phyloP scores from a whole-genome alignment of 2,113 vertebrate genomes.

The Strix uralensis region DNA sequence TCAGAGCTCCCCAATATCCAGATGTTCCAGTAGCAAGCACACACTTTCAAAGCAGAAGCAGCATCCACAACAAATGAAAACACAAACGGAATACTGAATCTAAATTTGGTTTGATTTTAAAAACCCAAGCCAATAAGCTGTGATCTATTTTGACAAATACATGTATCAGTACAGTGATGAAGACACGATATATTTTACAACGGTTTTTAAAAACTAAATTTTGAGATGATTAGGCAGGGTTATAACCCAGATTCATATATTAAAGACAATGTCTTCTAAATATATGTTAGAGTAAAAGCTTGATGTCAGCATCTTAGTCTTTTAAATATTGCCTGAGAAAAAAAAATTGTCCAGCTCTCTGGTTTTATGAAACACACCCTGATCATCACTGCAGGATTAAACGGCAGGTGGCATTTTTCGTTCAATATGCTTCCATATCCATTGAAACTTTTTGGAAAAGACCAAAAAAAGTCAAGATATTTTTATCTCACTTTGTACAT shows the following conservation, averaged over 20 bases:
- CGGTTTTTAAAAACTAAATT: not conserved
- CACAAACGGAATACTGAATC: not conserved
- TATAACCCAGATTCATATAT: not conserved
- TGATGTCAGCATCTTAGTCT: not conserved
- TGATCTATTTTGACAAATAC: not conserved
- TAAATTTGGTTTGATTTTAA: not conserved
- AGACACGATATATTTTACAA: not conserved
- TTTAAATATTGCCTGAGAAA: not conserved
- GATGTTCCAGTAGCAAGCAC: not conserved
- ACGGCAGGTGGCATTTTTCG: not conserved
- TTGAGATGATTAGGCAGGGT: not conserved
- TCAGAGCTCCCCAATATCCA: not conserved
- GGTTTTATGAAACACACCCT: not conserved
- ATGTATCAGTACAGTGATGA: fast-evolving
- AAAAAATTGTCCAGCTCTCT: not conserved
- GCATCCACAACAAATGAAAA: not conserved
- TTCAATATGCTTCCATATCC: not conserved
- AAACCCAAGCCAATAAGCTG: not conserved
- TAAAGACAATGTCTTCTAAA: not conserved
- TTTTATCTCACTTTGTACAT: not conserved
- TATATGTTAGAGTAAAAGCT: not conserved
- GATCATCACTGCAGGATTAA: not conserved
- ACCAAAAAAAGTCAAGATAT: not conserved
- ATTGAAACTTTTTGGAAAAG: not conserved
- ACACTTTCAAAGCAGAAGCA: not conserved